Evolutionary conservation across 2,797 vertebrate species (phyloP).

Genomic region (Channa striata): DNA sequence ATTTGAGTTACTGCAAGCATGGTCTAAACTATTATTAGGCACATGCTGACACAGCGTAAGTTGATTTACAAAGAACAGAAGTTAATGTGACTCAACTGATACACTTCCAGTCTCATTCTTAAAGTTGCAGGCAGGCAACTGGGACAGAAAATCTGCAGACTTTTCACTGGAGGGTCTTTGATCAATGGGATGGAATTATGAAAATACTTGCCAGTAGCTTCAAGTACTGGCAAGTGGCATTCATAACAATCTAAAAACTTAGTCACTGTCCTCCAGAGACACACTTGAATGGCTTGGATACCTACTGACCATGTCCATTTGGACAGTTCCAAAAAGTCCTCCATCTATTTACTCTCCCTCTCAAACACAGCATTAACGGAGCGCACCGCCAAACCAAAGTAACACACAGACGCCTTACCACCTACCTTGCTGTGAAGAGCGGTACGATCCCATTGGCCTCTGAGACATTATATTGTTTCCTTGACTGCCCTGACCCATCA

Average conservation of each 20-base stretch:
- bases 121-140: slow-evolving; percentile 53
- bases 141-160: not conserved
- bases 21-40: slow-evolving; percentile 69
- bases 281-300: slow-evolving; percentile 6
- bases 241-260: not conserved
- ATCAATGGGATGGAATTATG: not conserved
- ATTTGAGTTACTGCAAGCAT: slow-evolving; percentile 36
- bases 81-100: slow-evolving; percentile 62
- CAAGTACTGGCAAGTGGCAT: not conserved
- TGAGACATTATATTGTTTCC: slow-evolving; percentile 93
- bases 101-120: slow-evolving; percentile 54
- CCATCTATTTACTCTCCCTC: not conserved
- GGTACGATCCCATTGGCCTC: slow-evolving; percentile 93
- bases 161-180: not conserved
- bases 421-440: slow-evolving; percentile 94
- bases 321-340: not conserved
- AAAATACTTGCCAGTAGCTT: not conserved
- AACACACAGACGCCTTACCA: slow-evolving; percentile 5
- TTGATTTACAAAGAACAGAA: slow-evolving; percentile 64
- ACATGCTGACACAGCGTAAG: slow-evolving; percentile 63
- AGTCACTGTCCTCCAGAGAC: not conserved
- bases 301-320: slow-evolving; percentile 6
- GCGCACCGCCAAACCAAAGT: slow-evolving; percentile 17
- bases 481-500: slow-evolving; percentile 94
- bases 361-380: slow-evolving; percentile 16